Conservation (phyloP, 2,888 invertebrate species). For the Aelia acuminata region DNA sequence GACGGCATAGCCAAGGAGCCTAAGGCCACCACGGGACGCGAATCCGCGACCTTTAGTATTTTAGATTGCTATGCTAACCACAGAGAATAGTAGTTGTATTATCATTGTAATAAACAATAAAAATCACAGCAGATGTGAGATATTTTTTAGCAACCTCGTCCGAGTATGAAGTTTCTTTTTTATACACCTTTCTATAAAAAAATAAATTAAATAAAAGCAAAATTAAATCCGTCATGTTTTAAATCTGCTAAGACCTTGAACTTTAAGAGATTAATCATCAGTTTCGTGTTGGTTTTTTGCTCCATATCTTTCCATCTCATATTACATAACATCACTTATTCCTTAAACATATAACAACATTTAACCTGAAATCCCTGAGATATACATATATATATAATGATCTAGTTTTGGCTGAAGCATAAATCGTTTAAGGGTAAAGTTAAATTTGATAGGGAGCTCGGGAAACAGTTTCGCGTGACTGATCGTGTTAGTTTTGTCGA, state of each 20-base stretch:
- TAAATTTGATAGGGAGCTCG: not conserved
- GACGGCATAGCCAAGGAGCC: too few relatives aligned
- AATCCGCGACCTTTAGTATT: too few relatives aligned
- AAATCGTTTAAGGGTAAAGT: not conserved
- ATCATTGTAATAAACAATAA: too few relatives aligned
- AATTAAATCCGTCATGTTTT: not conserved
- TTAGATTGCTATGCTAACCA: too few relatives aligned
- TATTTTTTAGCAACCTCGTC: too few relatives aligned
- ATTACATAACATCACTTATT: not conserved
- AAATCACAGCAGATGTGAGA: too few relatives aligned
- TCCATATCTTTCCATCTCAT: not conserved
- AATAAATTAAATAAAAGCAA: too few relatives aligned
- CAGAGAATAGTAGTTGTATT: too few relatives aligned
- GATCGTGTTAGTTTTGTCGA: not conserved
- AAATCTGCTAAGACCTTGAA: not conserved
- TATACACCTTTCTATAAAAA: too few relatives aligned
- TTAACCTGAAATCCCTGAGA: not conserved
- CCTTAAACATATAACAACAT: not conserved
- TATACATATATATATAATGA: too few relatives aligned
- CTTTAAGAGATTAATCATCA: not conserved
- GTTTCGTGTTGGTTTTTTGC: not conserved
- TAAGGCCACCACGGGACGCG: too few relatives aligned
- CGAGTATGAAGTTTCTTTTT: too few relatives aligned
- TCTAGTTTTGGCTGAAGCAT: fast-evolving
- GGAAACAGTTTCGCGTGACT: not conserved